Conservation (phyloP, 2,888 invertebrate species). For the Drosophila setosimentum region DNA sequence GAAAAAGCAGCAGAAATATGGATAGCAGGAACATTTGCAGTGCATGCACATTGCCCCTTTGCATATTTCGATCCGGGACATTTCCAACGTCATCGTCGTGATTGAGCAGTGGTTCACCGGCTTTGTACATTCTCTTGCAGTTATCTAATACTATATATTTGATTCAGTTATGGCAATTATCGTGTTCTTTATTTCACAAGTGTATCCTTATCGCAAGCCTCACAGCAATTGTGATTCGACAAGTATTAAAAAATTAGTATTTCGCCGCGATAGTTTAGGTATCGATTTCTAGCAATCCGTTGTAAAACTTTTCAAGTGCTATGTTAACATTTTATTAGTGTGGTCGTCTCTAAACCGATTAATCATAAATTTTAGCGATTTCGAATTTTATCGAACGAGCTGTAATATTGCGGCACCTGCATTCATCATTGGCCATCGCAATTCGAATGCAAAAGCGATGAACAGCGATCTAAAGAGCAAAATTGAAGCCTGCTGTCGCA, state of each 20-base stretch:
- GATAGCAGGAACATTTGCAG: slow-evolving; percentile 61
- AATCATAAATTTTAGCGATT: background rate
- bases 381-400: background rate
- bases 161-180: background rate
- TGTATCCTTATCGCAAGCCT: slow-evolving; percentile 14
- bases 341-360: background rate
- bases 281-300: slow-evolving; percentile 9
- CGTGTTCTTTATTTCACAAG: background rate
- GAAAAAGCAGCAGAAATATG: slow-evolving; percentile 54
- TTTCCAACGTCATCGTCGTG: slow-evolving; percentile 50
- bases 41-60: slow-evolving; percentile 46
- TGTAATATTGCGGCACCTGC: background rate
- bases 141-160: background rate
- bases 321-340: background rate
- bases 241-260: background rate
- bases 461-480: slow-evolving; percentile 87
- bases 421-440: background rate
- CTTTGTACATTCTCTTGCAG: slow-evolving; percentile 44
- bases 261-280: slow-evolving; percentile 9
- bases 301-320: background rate
- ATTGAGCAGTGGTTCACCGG: slow-evolving; percentile 35
- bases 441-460: slow-evolving; percentile 1
- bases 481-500: slow-evolving; percentile 92
- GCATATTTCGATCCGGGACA: slow-evolving; percentile 16
- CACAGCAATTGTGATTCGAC: background rate